Evolutionary conservation across 2,797 vertebrate genomes (phyloP), one percentile per base, ranked within the genome.

Genomic region (Heteromormyrus szaboi): DNA sequence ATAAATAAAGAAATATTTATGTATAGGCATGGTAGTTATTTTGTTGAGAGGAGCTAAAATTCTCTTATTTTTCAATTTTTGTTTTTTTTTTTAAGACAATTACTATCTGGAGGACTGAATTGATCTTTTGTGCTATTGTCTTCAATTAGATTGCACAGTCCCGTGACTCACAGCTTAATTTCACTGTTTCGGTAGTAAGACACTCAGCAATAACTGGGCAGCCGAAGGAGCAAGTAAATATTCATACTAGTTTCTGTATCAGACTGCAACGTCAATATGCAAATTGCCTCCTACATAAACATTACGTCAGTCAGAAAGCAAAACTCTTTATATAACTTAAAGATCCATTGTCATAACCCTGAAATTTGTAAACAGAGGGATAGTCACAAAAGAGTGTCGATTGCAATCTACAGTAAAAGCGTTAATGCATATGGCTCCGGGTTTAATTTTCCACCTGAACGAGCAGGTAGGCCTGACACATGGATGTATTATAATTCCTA

Each of bases 371-470:
- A 46, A 22, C 48, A 51, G 65, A 50, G n/a, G 41, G n/a, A 22
- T 8, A 14, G 46, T 22, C 19, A 2, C 41, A 37, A 6, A 56
- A 54, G 19, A 56, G 4, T 14, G 46, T 8, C 12, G 11, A 86
- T n/a, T 56, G 85, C 29, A 56, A n/a, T 56, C 50, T 56, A 54
- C 85, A 56, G 53, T 86, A 19, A 33, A 86, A 56, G 25, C 37
- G 84, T 54, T 56, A 86, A 86, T 56, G 51, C 50, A 53, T 56
- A 19, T 0, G 51, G 85, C 81, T 51, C 37, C 46, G n/a, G 81
- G 44, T 86, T 86, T 86, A 56, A 56, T 56, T 86, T 56, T 86
- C 85, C 50, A 56, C 81, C 85, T 41, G 85, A 86, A 41, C 25
- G 50, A 59, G 6, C 53, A 86, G 25, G 50, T 53, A 56, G 85